Evolutionary conservation across 37 sponge, comb jelly and placozoan species (phyloP), one percentile per base, ranked within the genome.

Genomic region (Dysidea cf. avara): DNA sequence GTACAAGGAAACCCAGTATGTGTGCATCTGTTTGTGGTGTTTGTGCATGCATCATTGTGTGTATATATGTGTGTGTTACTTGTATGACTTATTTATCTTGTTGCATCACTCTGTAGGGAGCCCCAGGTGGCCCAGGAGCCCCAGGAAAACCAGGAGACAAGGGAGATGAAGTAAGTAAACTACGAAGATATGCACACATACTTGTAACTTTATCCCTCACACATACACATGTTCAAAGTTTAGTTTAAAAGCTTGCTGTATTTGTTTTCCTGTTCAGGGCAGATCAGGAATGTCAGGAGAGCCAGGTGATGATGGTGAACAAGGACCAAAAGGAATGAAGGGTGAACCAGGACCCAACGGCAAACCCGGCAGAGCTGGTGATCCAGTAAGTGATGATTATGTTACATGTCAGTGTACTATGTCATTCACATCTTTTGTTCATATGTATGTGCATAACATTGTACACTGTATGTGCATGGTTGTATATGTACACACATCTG

Each of bases 261-360:
- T 64, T 20, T 13, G 14, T 20, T 34, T 64, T 0, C 66, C 25
- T 1, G 31, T 6, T 24, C 32, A 31, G 32, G 66, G 66, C 9
- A 11, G 37, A 64, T 7, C 37, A 37, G 66, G 66, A n/a, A 7
- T 2, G 32, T 1, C 39, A 5, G 66, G 66, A 36, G 66, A 36
- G 22, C 31, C 33, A 34, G 66, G 66, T 64, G 37, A 35, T 1
- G 14, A 64, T 4, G 66, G 66, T 43, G 11, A 0, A 21, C 9
- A 9, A 32, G 82, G 82, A 29, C 61, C 28, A 0, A 56, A n/a
- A 21, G 83, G 83, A 34, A 69, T 36, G 4, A 75, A 61, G 56
- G 87, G 87, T n/a, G 57, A 75, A 1, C 67, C 87, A 28, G 87
- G 87, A 58, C 35, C 61, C 4, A 85, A 85, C 57, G 85, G 85